phyloP scores from a whole-genome alignment of 2,797 vertebrate genomes.

The Neopelma chrysocephalum region DNA sequence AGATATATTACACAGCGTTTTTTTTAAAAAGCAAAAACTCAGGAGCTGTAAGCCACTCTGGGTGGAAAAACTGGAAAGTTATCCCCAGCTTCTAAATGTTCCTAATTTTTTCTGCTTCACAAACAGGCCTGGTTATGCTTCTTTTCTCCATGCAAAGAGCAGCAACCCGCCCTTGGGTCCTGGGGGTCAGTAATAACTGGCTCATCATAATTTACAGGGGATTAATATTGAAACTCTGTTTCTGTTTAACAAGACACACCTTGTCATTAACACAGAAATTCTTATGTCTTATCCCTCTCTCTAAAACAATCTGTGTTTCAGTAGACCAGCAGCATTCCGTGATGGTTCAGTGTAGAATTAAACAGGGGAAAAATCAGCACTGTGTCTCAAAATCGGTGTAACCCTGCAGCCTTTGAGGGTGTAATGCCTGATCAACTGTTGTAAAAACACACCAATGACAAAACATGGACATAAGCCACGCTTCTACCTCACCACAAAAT shows the following conservation, averaged over 20 bases:
- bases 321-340: not conserved
- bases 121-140: not conserved
- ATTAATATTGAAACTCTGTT: not conserved
- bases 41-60: not conserved
- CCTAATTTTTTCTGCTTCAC: not conserved
- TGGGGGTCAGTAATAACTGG: not conserved
- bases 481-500: not conserved
- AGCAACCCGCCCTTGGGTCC: not conserved
- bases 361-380: accelerated
- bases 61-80: not conserved
- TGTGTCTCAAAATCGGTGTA: not conserved
- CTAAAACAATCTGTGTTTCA: not conserved
- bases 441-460: not conserved
- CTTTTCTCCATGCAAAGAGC: not conserved
- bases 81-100: not conserved
- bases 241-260: not conserved
- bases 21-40: not conserved
- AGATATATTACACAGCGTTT: accelerated
- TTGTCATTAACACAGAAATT: not conserved
- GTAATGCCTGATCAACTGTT: not conserved
- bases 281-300: not conserved
- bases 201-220: not conserved
- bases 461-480: accelerated
- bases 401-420: not conserved
- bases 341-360: not conserved